Percentiles rank a stretch among this genome's conserved stretches.
These are phyloP conservation scores for Nemopilema nomurai DNA, from an alignment of 30 jellyfish, hydroid and myxozoan genomes.

Conservation along the genomic window DNA sequence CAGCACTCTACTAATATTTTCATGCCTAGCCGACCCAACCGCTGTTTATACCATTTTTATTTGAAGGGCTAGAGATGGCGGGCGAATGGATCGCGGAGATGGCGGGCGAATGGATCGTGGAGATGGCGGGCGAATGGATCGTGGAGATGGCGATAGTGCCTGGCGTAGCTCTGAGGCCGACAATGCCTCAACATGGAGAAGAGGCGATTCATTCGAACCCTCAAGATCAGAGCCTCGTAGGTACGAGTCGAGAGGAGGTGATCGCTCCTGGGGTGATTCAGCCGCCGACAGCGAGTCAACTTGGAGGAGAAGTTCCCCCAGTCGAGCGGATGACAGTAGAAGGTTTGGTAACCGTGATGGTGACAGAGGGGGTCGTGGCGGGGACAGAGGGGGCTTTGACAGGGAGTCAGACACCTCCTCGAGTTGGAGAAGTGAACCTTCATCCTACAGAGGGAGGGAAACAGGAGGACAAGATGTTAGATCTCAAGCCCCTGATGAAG, in stretches of 20 bases:
- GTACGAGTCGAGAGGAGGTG: constrained; percentile 35
- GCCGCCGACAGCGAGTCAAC: constrained; percentile 59
- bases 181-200: constrained; percentile 62
- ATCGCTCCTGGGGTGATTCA: constrained; percentile 65
- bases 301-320: constrained; percentile 53
- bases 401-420: constrained; percentile 66
- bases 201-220: constrained; percentile 37
- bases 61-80: constrained; percentile 42
- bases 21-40: too few relatives aligned
- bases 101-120: constrained; percentile 37
- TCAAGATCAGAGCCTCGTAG: constrained; percentile 43
- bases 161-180: constrained; percentile 60
- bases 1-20: too few relatives aligned
- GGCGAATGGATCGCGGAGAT: constrained; percentile 32
- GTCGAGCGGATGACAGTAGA: constrained; percentile 47
- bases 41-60: too few relatives aligned
- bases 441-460: constrained; percentile 34
- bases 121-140: constrained; percentile 50
- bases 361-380: constrained; percentile 55
- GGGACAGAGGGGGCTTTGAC: constrained; percentile 52
- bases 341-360: constrained; percentile 46
- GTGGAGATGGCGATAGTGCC: constrained; percentile 16
- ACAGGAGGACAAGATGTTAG: constrained; percentile 18
- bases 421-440: constrained; percentile 73
- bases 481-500: constrained; percentile 8